Percentiles rank a stretch among this genome's conserved stretches.
Evolutionary conservation across 53 echinoderm and acorn worm genomes (phyloP).

Genomic region (Crossaster papposus): DNA sequence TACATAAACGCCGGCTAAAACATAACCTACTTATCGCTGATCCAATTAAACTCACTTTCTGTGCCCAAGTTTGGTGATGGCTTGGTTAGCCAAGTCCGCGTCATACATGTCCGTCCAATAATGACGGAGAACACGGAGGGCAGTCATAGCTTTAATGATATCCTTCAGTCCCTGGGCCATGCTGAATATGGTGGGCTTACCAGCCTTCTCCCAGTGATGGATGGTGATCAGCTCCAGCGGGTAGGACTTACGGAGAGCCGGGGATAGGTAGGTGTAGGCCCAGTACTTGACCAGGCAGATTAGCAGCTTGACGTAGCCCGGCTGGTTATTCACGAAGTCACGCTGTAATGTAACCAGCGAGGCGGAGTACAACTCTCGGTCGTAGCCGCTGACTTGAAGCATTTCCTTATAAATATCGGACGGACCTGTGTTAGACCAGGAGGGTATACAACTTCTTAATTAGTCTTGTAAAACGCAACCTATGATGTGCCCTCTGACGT

Average conservation of each 20-base stretch:
- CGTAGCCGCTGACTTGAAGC: conserved; percentile 2
- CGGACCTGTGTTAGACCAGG: background rate
- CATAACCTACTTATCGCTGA: too few species aligned
- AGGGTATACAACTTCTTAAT: too few species aligned
- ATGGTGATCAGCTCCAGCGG: conserved; percentile 65
- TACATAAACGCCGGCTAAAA: too few species aligned
- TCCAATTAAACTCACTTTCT: background rate
- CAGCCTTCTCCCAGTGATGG: conserved; percentile 50
- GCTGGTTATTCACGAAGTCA: conserved; percentile 45
- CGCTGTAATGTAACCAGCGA: conserved; percentile 42
- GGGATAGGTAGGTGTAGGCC: background rate
- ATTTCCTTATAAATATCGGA: conserved; percentile 17
- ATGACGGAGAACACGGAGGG: background rate
- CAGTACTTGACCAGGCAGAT: conserved; percentile 65
- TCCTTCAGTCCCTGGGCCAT: conserved; percentile 55
- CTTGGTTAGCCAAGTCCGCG: background rate
- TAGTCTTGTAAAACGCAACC: too few species aligned
- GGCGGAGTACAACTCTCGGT: conserved; percentile 48
- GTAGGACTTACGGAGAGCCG: conserved; percentile 23
- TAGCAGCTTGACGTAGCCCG: conserved; percentile 35
- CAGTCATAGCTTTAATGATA: conserved; percentile 9
- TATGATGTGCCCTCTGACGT: too few species aligned
- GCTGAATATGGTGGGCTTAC: conserved; percentile 29
- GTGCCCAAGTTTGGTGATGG: conserved; percentile 15
- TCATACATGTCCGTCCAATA: conserved; percentile 28